These are phyloP conservation scores for Nasonia longicornis DNA, from an alignment of 1,140 invertebrate species.

Conservation along the genomic window DNA sequence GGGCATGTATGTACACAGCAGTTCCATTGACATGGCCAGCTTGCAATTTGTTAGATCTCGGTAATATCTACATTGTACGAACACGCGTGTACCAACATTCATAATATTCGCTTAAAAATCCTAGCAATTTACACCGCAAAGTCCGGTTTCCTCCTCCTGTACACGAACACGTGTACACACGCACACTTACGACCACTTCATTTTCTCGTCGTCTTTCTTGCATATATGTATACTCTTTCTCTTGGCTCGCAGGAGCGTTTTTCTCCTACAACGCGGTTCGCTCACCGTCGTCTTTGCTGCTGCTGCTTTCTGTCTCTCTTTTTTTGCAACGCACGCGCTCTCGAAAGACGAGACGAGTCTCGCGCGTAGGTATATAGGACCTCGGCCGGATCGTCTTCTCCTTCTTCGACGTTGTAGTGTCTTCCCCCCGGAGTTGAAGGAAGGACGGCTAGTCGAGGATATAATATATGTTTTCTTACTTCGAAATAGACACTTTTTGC, in stretches of 20 bases:
- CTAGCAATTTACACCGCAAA: constrained; percentile 31
- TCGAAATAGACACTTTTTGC: not conserved
- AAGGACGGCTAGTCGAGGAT: not conserved
- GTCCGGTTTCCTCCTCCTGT: constrained; percentile 23
- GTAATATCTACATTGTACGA: constrained; percentile 10
- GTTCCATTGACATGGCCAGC: not conserved
- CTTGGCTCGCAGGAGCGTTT: not conserved
- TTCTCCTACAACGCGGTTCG: not conserved
- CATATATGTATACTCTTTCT: not conserved
- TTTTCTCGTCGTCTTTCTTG: constrained; percentile 6
- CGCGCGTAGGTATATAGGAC: not conserved
- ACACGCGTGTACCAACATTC: not conserved
- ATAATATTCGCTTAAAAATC: constrained; percentile 1
- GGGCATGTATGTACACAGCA: not conserved
- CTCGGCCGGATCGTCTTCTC: constrained; percentile 25
- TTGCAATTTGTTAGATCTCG: constrained; percentile 33
- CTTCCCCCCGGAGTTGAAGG: not conserved
- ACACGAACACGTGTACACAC: not conserved
- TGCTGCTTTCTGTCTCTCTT: not conserved
- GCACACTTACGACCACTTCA: constrained; percentile 1
- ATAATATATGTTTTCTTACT: not conserved
- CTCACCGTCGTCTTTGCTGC: not conserved
- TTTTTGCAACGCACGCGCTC: not conserved
- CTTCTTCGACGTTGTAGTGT: not conserved
- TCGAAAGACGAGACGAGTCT: constrained; percentile 36